Percentiles rank a stretch among this genome's conserved stretches.
Evolutionary conservation across 2,797 vertebrate genomes (phyloP).

Genomic region (Sebastes flavidus): DNA sequence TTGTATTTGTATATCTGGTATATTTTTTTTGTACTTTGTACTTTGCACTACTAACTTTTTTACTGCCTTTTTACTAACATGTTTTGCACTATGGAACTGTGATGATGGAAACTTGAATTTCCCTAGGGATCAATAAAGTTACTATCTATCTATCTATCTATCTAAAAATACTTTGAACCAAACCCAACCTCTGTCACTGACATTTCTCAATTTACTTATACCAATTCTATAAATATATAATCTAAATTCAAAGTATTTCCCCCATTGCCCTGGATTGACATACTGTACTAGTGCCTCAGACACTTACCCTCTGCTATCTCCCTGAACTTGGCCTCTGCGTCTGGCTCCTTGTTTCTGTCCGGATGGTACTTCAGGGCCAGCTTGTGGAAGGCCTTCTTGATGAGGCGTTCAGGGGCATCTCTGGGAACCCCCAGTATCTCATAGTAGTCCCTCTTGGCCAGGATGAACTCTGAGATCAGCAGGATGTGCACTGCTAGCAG

Average conservation of each 20-base stretch:
- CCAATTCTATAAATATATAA: too few relatives aligned
- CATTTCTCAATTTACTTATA: too few relatives aligned
- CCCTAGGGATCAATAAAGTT: too few relatives aligned
- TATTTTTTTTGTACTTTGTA: too few relatives aligned
- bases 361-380: conserved; percentile 96
- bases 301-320: conserved; percentile 94
- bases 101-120: too few relatives aligned
- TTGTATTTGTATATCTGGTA: too few relatives aligned
- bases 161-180: too few relatives aligned
- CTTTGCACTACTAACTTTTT: too few relatives aligned
- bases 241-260: not conserved
- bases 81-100: too few relatives aligned
- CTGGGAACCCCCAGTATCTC: conserved; percentile 92
- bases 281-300: not conserved
- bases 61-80: too few relatives aligned
- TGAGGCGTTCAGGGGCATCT: conserved; percentile 93
- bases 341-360: conserved; percentile 94
- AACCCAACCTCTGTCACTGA: too few relatives aligned
- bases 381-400: conserved; percentile 97
- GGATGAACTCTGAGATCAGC: conserved; percentile 94
- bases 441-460: conserved; percentile 94
- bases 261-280: not conserved
- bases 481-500: conserved; percentile 90
- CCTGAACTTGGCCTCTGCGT: conserved; percentile 93
- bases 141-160: too few relatives aligned